Evolutionary conservation across 2,888 invertebrate genomes (phyloP), one percentile per base, ranked within the genome.

Genomic region (Ectropis crepuscularia): DNA sequence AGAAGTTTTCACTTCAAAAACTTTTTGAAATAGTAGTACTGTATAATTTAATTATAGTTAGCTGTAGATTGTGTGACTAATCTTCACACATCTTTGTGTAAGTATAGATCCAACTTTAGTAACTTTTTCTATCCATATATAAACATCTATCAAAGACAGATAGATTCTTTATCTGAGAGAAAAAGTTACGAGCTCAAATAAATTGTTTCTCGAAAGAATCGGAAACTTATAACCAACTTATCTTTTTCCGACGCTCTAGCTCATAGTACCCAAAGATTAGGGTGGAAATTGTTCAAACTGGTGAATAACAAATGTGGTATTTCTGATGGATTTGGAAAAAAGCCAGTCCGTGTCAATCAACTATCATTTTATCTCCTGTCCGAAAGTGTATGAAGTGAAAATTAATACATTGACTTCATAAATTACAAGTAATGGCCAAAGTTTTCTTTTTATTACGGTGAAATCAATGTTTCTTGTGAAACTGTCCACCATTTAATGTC

Each of bases 261-360:
- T 11, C 48, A n/a, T 48, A 53, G 48, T 8, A 0, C 5, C 5
- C n/a, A 12, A 2, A 5, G 0, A 0, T 6, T 36, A 64, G 39
- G 59, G 61, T 46, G 6, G 45, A 6, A 54, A 51, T 64, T 4
- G 39, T 54, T 16, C 51, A 51, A 42, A 2, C n/a, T 69, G 51
- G 42, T 39, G 0, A 6, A 16, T 2, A 0, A 36, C 39, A 9
- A 45, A 16, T 37, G 46, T 57, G 41, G 54, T 46, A 37, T 51
- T 61, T 68, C 54, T 67, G 63, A 68, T 71, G 60, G 64, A 63
- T 67, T 71, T 63, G 53, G 64, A 76, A 70, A 71, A 59, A 11
- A 61, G 68, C 78, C 76, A 79, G 68, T 37, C 54, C 63, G 58
- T 72, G 72, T 75, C 77, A 71, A 75, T 78, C 70, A 72, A 74